Conservation (phyloP, 2,797 vertebrate species). For the Microhierax caerulescens region DNA sequence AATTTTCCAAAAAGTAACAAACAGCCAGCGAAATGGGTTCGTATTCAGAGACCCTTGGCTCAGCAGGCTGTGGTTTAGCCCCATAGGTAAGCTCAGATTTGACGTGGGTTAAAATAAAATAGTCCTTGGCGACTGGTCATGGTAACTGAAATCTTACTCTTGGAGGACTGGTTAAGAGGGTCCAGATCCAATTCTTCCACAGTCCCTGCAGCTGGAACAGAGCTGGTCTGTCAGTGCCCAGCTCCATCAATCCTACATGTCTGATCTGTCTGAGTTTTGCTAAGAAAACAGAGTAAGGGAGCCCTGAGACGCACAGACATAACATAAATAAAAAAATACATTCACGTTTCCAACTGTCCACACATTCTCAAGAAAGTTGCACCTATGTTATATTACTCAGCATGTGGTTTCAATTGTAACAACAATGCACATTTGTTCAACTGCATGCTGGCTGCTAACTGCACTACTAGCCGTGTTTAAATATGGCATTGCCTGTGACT, state of each 20-base stretch:
- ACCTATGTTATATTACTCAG: slow-evolving; percentile 58
- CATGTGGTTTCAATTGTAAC: slow-evolving; percentile 79
- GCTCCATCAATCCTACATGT: neutral
- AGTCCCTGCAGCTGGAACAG: slow-evolving; percentile 21
- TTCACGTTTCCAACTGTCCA: slow-evolving; percentile 42
- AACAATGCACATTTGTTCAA: slow-evolving; percentile 75
- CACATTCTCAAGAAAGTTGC: slow-evolving; percentile 39
- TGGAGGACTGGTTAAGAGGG: slow-evolving; percentile 10
- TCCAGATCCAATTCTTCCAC: slow-evolving; percentile 34
- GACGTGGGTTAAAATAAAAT: slow-evolving; percentile 37
- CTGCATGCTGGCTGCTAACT: slow-evolving; percentile 19
- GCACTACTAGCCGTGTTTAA: slow-evolving; percentile 22
- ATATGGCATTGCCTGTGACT: slow-evolving; percentile 40
- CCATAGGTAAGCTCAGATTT: slow-evolving; percentile 43
- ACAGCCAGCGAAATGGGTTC: slow-evolving; percentile 31
- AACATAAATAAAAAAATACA: slow-evolving; percentile 59
- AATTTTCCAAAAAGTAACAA: slow-evolving; percentile 59
- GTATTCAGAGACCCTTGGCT: slow-evolving; percentile 33
- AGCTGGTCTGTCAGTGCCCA: slow-evolving; percentile 5
- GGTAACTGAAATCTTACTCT: slow-evolving; percentile 36
- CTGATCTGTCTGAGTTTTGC: neutral
- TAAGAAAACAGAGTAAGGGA: slow-evolving; percentile 45
- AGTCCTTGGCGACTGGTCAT: neutral
- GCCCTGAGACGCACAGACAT: slow-evolving; percentile 32
- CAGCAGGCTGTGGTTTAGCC: slow-evolving; percentile 6